Base-by-base conservation (phyloP, 2,113 vertebrate genomes). In the Stigmatopora argus region DNA sequence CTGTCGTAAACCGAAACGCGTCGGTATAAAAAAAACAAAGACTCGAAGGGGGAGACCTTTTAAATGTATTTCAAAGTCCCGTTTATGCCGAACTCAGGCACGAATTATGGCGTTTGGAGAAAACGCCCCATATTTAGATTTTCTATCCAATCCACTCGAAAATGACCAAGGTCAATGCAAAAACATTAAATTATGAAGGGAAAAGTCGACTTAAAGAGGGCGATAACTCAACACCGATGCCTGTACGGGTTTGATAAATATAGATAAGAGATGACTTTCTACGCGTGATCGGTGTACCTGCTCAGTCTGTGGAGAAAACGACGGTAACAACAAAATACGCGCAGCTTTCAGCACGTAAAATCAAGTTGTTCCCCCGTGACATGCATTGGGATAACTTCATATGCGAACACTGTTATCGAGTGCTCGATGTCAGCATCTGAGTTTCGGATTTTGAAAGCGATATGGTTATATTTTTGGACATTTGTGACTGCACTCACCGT, bases 401-500 rank as follows among this genome's bases (percentile, higher is more conserved):
- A 23, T 7, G 26, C 23, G 14, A 23, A 11, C 5, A 12, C 19
- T 53, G 19, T 19, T 53, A 7, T 2, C 23, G 23, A 56, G 23
- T 56, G 23, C 13, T 31, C 53, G 5, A 17, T 31, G 53, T 56
- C 53, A 56, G 15, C 23, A 15, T 55, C 13, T 26, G 14, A 15
- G 21, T 13, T 14, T 31, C 13, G 53, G 13, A 6, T 13, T 56
- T 31, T 31, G 5, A 31, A 56, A 56, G 53, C 21, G 23, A 56
- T 14, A 56, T 56, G 14, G 13, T 31, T 31, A 56, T 31, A 15
- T 31, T 56, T 15, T 5, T 56, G 23, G 53, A 56, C 14, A 56
- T 56, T 31, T 56, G 5, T 56, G 14, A 56, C 23, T 3, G 56
- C 65, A 85, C 84, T 86, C 78, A 84, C 83, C 81, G 66, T 77